Conservation (phyloP, 2,888 invertebrate species). For the Drosophila rellima region DNA sequence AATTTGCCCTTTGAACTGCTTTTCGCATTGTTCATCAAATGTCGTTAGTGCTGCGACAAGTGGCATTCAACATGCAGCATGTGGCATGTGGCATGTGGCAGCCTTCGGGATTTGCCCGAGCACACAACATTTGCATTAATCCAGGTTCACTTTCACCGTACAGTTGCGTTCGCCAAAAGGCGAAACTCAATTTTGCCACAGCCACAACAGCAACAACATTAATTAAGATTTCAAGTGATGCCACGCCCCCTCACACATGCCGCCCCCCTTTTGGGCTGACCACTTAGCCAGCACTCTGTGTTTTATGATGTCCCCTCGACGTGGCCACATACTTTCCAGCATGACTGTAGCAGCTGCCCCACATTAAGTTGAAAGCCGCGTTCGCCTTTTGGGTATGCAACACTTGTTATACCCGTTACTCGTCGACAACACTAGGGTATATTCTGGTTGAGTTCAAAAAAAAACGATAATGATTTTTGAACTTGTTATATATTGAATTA, state of each 20-base stretch:
- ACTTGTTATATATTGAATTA: too few relatives aligned
- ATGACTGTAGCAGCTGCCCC: constrained; percentile 1
- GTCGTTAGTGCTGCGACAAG: constrained; percentile 33
- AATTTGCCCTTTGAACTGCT: constrained; percentile 42
- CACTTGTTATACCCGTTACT: constrained; percentile 24
- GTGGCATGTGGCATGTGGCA: constrained; percentile 23
- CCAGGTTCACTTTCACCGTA: constrained; percentile 23
- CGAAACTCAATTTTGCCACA: not conserved
- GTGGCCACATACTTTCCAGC: constrained; percentile 25
- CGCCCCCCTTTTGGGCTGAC: not conserved
- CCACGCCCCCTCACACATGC: not conserved
- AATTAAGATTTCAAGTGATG: constrained; percentile 17
- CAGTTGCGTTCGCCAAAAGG: constrained; percentile 30
- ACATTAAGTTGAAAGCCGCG: constrained; percentile 23
- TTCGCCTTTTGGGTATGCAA: constrained; percentile 40
- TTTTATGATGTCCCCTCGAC: constrained; percentile 53
- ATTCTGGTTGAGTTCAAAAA: too few relatives aligned
- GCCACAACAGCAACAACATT: constrained; percentile 19
- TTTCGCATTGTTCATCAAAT: constrained; percentile 2
- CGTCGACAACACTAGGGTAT: too few relatives aligned
- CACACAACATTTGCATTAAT: not conserved
- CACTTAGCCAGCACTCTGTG: constrained; percentile 33
- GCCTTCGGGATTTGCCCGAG: constrained; percentile 35
- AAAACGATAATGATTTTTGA: too few relatives aligned
- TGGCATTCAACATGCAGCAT: constrained; percentile 28